Percentiles rank a stretch among this genome's conserved stretches.
phyloP scores from a whole-genome alignment of 2,113 vertebrate genomes.

The Scatophagus argus region DNA sequence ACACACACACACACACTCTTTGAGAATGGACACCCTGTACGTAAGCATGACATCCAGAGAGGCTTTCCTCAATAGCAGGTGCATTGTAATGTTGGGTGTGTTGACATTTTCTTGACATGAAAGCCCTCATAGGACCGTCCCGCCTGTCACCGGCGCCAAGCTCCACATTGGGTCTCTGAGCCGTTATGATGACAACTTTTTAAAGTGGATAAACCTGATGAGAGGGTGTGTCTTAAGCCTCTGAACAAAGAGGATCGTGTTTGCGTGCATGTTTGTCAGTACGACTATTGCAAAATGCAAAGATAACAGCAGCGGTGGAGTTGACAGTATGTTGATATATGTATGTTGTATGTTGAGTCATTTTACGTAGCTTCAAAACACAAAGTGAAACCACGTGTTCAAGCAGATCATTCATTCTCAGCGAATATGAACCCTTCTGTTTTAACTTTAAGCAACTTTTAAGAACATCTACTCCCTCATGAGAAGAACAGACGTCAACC shows the following conservation, averaged over 20 bases:
- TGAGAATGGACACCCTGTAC: background rate
- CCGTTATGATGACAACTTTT: background rate
- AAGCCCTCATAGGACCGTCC: background rate
- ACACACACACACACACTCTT: background rate
- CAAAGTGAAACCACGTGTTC: background rate
- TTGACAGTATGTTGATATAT: too few relatives aligned
- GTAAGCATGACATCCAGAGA: background rate
- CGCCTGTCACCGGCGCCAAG: constrained; percentile 3
- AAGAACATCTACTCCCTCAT: background rate
- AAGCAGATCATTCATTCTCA: background rate
- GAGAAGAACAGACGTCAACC: background rate
- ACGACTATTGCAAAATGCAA: background rate
- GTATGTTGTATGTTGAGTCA: too few relatives aligned
- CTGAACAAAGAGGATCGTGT: background rate
- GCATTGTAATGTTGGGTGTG: constrained; percentile 24
- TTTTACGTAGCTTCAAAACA: background rate
- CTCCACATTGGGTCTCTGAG: background rate
- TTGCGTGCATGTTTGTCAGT: background rate
- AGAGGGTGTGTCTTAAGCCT: constrained; percentile 5
- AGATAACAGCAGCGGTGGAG: background rate
- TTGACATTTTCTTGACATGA: background rate
- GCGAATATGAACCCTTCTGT: background rate
- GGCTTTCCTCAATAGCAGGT: background rate
- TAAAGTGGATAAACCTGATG: constrained; percentile 53
- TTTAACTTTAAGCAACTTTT: background rate